Evolutionary conservation across 1,140 invertebrate species (phyloP).

Genomic region (Lutraria rhynchaena): DNA sequence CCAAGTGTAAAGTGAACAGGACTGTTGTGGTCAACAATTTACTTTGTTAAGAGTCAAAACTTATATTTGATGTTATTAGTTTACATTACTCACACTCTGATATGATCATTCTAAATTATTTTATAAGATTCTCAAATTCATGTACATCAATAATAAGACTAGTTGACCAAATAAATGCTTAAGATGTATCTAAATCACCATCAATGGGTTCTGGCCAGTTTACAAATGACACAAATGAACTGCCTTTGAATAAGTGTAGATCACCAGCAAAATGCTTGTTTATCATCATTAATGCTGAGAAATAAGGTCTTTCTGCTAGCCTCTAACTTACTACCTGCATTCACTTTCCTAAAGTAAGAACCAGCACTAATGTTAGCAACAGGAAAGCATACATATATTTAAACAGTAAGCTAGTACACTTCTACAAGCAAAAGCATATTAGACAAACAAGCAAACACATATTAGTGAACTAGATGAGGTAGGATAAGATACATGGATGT

Average conservation of each 20-base stretch:
- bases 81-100: neutral
- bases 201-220: constrained; percentile 17
- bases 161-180: neutral
- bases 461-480: too few species aligned
- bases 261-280: constrained; percentile 8
- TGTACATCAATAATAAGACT: too few species aligned
- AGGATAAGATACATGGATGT: too few species aligned
- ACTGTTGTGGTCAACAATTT: too few species aligned
- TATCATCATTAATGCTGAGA: neutral
- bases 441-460: too few species aligned
- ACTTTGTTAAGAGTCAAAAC: too few species aligned
- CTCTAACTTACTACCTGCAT: neutral
- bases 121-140: too few species aligned
- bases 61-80: neutral
- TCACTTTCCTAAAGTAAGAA: neutral
- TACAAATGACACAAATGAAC: constrained; percentile 11
- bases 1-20: too few species aligned
- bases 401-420: neutral
- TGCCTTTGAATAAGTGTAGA: constrained; percentile 15
- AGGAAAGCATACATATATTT: neutral
- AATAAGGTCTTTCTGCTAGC: neutral
- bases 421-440: too few species aligned
- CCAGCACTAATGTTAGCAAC: neutral
- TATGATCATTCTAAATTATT: neutral
- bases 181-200: constrained; percentile 4